Percentiles rank a stretch among this genome's conserved stretches.
phyloP scores from a whole-genome alignment of 1,140 invertebrate genomes.

The Zeugodacus cucurbitae region DNA sequence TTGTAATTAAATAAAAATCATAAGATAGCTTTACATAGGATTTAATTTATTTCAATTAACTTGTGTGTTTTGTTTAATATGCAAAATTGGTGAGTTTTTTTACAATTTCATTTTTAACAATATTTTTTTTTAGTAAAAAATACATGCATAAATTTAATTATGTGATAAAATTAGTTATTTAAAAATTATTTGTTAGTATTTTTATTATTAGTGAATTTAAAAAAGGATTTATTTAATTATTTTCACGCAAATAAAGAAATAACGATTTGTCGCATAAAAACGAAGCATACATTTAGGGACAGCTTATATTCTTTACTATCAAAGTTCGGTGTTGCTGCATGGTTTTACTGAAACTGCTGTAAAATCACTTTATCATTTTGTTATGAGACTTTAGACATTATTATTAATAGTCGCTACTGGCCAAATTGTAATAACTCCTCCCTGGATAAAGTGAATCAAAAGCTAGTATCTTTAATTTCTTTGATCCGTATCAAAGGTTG shows the following conservation, averaged over 20 bases:
- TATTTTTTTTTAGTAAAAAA: neutral
- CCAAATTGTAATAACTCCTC: too few species aligned
- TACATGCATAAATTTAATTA: slow-evolving; percentile 4
- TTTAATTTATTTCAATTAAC: slow-evolving; percentile 12
- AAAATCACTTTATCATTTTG: too few species aligned
- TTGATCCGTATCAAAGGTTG: too few species aligned
- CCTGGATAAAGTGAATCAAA: too few species aligned
- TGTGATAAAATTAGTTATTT: neutral
- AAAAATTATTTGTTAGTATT: neutral
- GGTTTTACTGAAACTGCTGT: too few species aligned
- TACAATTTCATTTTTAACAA: slow-evolving; percentile 8
- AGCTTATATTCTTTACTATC: too few species aligned
- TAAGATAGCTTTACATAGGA: slow-evolving; percentile 12
- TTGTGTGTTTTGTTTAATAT: neutral
- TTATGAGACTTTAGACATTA: too few species aligned
- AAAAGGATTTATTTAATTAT: neutral
- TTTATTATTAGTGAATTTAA: neutral
- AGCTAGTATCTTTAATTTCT: too few species aligned
- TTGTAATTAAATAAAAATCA: neutral
- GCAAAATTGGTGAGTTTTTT: neutral
- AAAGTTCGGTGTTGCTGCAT: too few species aligned
- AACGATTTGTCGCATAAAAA: too few species aligned
- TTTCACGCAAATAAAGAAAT: neutral
- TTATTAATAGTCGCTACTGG: too few species aligned
- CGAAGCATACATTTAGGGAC: too few species aligned